A percentile compares a stretch with the other conserved stretches of the same genome.
Evolutionary conservation across 2,797 vertebrate species (phyloP).

Genomic region (Aulostomus chinensis): DNA sequence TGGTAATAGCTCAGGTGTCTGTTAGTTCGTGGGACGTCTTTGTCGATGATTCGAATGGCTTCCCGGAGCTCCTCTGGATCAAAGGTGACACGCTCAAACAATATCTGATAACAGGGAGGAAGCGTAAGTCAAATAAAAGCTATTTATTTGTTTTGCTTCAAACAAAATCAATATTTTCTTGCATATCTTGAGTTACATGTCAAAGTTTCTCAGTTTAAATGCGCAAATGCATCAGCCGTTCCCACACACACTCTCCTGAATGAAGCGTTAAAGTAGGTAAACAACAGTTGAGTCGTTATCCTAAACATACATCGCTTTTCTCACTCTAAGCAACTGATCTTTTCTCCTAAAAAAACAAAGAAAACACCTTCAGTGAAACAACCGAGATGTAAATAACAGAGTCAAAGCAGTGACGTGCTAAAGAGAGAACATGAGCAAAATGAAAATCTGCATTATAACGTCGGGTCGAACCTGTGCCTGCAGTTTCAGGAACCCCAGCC

Average conservation of each 20-base stretch:
- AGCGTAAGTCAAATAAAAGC: no score
- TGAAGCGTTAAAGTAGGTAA: no score
- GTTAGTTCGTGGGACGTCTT: slow-evolving; percentile 82
- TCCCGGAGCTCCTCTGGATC: slow-evolving; percentile 77
- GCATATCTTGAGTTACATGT: no score
- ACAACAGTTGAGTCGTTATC: slow-evolving; percentile 12
- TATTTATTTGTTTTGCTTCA: slow-evolving; percentile 15
- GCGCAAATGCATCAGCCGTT: no score
- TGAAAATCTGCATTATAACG: not conserved
- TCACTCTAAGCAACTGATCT: not conserved
- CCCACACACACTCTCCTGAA: no score
- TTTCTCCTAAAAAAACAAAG: not conserved
- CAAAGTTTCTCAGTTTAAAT: no score
- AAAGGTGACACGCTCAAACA: slow-evolving; percentile 78
- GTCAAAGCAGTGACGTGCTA: not conserved
- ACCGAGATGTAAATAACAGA: not conserved
- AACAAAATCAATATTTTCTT: no score
- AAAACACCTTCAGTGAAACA: not conserved
- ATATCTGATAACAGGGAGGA: slow-evolving; percentile 64
- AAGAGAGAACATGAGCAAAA: not conserved
- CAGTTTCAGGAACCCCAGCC: slow-evolving; percentile 77
- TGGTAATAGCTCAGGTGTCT: slow-evolving; percentile 79
- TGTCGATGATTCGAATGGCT: slow-evolving; percentile 83
- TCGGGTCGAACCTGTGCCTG: slow-evolving; percentile 76
- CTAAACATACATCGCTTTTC: slow-evolving; percentile 5